phyloP scores from a whole-genome alignment of 1,140 invertebrate genomes.

The Nasonia vitripennis region DNA sequence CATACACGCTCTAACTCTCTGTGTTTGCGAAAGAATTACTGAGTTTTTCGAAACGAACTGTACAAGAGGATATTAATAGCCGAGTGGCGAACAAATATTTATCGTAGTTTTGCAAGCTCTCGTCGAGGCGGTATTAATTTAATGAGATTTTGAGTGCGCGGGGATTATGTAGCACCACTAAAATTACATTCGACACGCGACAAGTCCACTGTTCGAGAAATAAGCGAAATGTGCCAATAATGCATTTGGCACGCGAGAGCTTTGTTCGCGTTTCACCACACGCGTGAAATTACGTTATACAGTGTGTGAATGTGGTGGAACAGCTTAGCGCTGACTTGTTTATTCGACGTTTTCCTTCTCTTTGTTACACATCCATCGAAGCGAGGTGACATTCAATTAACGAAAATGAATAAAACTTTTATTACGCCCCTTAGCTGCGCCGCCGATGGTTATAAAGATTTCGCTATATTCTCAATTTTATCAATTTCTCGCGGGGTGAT shows the following conservation, averaged over 20 bases:
- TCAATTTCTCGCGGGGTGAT: not conserved
- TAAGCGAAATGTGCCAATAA: not conserved
- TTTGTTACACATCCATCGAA: not conserved
- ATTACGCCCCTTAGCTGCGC: not conserved
- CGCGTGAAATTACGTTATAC: too few species aligned
- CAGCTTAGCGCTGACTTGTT: too few species aligned
- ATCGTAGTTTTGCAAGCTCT: not conserved
- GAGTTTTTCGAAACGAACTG: too few species aligned
- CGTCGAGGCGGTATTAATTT: not conserved
- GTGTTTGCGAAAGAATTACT: too few species aligned
- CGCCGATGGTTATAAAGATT: not conserved
- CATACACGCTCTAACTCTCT: not conserved
- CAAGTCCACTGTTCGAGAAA: too few species aligned
- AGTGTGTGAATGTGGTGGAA: not conserved
- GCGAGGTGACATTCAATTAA: not conserved
- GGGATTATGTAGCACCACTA: not conserved
- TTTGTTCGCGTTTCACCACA: too few species aligned
- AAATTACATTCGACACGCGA: not conserved
- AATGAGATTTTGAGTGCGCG: not conserved
- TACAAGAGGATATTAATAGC: not conserved
- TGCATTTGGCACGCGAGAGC: not conserved
- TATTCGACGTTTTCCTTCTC: not conserved
- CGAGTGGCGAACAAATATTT: not conserved
- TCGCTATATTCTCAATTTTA: slow-evolving; percentile 36
- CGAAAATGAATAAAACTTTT: slow-evolving; percentile 32